Conservation (phyloP, 2,113 vertebrate species). For the Elephas maximus region DNA sequence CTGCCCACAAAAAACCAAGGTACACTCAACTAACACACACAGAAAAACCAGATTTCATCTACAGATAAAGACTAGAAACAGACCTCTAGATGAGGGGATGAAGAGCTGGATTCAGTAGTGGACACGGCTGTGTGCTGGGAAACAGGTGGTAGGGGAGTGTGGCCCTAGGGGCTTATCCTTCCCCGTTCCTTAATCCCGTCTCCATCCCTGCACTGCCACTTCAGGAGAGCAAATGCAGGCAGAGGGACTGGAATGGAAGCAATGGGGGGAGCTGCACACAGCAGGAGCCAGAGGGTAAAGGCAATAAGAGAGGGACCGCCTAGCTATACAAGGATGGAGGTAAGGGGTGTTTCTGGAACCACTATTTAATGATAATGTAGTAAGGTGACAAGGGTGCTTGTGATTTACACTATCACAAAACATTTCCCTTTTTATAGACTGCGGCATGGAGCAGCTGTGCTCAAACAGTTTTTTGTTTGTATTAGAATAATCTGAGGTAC, state of each 20-base stretch:
- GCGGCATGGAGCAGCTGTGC: neutral
- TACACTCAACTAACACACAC: neutral
- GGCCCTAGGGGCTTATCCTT: neutral
- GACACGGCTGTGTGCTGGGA: neutral
- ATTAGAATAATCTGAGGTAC: neutral
- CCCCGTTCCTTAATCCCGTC: fast-evolving
- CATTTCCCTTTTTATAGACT: neutral
- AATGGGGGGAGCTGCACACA: no score
- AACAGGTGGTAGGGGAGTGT: neutral
- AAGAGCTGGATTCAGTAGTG: neutral
- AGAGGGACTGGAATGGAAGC: neutral
- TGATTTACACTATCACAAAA: neutral
- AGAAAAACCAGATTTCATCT: neutral
- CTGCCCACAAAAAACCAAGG: neutral
- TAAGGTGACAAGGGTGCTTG: no score
- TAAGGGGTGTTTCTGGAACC: neutral
- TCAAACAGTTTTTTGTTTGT: neutral
- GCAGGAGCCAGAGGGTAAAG: neutral
- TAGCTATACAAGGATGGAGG: neutral
- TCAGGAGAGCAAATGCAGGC: neutral
- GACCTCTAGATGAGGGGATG: neutral
- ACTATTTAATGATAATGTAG: neutral
- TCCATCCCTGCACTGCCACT: neutral
- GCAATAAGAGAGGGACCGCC: neutral
- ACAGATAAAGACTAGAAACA: neutral